These are phyloP conservation scores for Seriola aureovittata DNA, from an alignment of 2,113 vertebrate genomes.

Conservation along the genomic window DNA sequence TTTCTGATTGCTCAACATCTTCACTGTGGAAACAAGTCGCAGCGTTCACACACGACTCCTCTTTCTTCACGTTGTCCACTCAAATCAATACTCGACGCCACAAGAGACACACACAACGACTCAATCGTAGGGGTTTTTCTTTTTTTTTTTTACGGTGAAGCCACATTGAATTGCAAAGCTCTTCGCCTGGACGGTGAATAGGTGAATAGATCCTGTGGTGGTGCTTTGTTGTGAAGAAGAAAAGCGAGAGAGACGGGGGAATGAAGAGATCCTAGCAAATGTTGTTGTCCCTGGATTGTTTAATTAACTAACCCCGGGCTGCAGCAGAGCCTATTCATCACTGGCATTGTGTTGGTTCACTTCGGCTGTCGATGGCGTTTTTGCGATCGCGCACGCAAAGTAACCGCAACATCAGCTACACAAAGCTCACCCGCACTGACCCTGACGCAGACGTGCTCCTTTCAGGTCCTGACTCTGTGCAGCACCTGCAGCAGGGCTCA, in stretches of 20 bases:
- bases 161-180: not conserved
- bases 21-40: no score
- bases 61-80: not conserved
- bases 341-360: constrained; percentile 43
- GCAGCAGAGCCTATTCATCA: constrained; percentile 44
- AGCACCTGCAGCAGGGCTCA: constrained; percentile 12
- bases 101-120: not conserved
- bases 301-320: constrained; percentile 44
- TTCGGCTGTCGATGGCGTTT: constrained; percentile 5
- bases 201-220: not conserved
- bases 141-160: not conserved
- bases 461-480: not conserved
- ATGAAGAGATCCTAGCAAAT: not conserved
- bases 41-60: not conserved
- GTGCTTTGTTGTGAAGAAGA: constrained; percentile 19
- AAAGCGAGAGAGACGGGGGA: not conserved
- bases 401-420: not conserved
- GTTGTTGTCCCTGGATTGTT: constrained; percentile 28
- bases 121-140: not conserved
- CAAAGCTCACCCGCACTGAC: not conserved
- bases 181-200: not conserved
- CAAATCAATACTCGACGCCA: not conserved
- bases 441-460: not conserved
- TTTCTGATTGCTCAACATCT: no score
- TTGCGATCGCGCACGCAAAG: not conserved